Evolutionary conservation across 2,888 invertebrate genomes (phyloP), one percentile per base, ranked within the genome.

Genomic region (Trisateles emortualis): DNA sequence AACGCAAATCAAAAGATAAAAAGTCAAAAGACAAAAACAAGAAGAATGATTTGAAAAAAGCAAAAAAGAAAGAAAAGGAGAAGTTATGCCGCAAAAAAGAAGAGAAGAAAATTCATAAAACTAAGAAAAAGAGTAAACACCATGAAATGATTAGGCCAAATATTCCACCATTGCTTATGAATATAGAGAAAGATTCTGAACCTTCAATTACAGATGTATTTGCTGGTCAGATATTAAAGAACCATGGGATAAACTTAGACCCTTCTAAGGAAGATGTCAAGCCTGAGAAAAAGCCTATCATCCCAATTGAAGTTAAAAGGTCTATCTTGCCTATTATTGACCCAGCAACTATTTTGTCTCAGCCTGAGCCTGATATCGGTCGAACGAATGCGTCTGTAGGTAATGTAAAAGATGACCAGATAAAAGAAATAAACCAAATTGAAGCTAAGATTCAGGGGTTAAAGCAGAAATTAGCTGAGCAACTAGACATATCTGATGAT

Each of bases 201-300:
- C 92, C 92, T 2, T 94, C 94, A 9, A 95, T 95, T 29, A 94
- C 94, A 0, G 95, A 95, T 79, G 93, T 94, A 0, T 94, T 95
- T 78, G 95, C 95, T 6, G 95, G 94, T n/a, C 94, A 94, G 65
- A 92, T 95, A 43, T 79, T 95, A 16, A 93, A 93, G 58, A 90
- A 90, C 56, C 93, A 93, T 76, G 93, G 93, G 0, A 86, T 92
- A 14, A 79, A 75, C 11, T 45, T 89, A 32, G 88, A 88, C 5
- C 62, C 69, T 13, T 66, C 72, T 29, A 84, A 76, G 72, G 85
- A 76, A 47, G 82, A 87, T 26, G 74, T 79, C 10, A 74, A 80
- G 13, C 62, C 69, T 10, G 85, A 90, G 43, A 73, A 66, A 16
- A 86, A 90, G 67, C 77, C 82, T 5, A 49, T 76, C 11, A 29